Evolutionary conservation across 1,140 invertebrate genomes (phyloP), one percentile per base, ranked within the genome.

Genomic region (Lepidurus arcticus): DNA sequence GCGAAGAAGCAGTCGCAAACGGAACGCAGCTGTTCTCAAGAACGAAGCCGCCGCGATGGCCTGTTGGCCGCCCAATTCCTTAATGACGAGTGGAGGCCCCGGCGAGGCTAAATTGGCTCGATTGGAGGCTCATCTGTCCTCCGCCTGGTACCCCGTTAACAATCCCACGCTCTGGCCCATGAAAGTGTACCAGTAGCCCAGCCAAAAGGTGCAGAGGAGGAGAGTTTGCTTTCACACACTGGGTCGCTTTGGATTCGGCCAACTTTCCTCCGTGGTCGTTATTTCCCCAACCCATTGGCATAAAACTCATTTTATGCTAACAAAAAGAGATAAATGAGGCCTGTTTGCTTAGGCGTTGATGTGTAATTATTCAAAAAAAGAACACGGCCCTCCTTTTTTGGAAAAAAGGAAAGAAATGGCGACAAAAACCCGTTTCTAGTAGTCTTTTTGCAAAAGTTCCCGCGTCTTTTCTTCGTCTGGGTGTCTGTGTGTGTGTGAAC

Each of bases 101-200:
- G 21, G 53, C 3, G 53, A 65, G 21, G 53, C 53, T 7, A 65
- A 65, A 65, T 65, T 65, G 53, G 53, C 53, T n/a, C 53, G 53
- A 65, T 65, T 65, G 53, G 53, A 65, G 8, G 53, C 53, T 21
- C 53, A 65, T 65, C 53, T 65, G 16, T 65, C 53, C 53, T 65
- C 53, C 16, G 13, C 53, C 53, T 65, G 53, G 53, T 65, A 65
- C 21, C 53, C 53, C 8, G 53, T 65, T 9, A 65, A 65, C 53
- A 65, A 65, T 65, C 53, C 53, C 53, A 65, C 53, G 7, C 53
- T 65, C 9, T 65, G 53, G 53, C 53, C 53, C 53, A 65, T 65
- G 53, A 65, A 65, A 65, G 53, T 65, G 53, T 65, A 65, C 53
- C 53, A 65, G 53, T 65, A 65, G 53, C 53, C 53, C 34, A 34